These are phyloP conservation scores for Catalaphyllia jardinei DNA, from an alignment of 64 coral and sea anemone species.

Conservation along the genomic window DNA sequence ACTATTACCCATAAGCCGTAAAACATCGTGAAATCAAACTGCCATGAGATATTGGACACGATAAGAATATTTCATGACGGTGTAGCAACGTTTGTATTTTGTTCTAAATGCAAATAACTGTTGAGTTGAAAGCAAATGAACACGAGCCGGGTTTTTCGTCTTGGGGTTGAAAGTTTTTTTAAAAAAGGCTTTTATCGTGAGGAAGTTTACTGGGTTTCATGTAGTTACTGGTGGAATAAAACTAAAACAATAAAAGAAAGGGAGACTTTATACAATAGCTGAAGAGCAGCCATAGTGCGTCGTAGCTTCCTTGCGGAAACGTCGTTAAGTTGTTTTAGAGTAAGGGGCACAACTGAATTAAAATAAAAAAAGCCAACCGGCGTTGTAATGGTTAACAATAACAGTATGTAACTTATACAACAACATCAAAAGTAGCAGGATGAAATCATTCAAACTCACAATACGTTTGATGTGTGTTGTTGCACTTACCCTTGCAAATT, in stretches of 20 bases:
- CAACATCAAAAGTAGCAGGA: too few relatives aligned
- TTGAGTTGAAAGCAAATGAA: neutral
- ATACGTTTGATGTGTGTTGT: neutral
- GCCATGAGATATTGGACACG: neutral
- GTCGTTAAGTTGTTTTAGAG: too few relatives aligned
- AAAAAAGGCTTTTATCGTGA: neutral
- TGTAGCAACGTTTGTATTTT: neutral
- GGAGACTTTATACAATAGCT: neutral
- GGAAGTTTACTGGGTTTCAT: neutral
- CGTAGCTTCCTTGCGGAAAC: too few relatives aligned
- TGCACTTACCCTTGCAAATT: slow-evolving; percentile 80
- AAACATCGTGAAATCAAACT: neutral
- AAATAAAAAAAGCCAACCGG: too few relatives aligned
- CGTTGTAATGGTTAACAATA: too few relatives aligned
- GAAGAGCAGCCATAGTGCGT: neutral
- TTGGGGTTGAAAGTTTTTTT: neutral
- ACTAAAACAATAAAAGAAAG: neutral
- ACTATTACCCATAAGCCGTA: neutral
- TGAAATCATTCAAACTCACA: too few relatives aligned
- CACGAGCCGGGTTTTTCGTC: neutral
- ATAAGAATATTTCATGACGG: neutral
- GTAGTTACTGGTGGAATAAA: neutral
- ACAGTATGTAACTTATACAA: too few relatives aligned
- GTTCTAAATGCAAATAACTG: neutral
- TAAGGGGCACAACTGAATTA: too few relatives aligned